Evolutionary conservation across 2,797 vertebrate species (phyloP), one percentile per base, ranked within the genome.

Genomic region (Aulostomus chinensis): DNA sequence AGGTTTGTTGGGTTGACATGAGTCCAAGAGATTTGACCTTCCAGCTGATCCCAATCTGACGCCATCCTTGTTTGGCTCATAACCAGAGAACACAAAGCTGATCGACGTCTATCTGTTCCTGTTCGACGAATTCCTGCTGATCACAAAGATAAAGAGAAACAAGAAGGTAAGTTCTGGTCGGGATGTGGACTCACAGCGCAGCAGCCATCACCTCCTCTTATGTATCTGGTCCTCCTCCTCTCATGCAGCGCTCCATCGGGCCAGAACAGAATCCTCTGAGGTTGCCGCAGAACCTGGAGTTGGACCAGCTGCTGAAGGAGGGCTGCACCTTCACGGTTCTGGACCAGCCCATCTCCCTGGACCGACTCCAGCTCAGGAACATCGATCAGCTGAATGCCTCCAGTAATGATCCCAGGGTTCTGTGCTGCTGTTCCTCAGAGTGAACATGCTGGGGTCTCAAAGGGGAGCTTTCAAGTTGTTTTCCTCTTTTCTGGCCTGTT

Each of bases 61-160:
- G 5, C 11, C 11, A 2, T 45, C 10, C 67, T 16, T 66, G 12
- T 65, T 24, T 24, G 31, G 4, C 37, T 71, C 15, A 14, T 47
- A 24, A 4, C 46, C 76, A 92, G 91, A 88, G 57, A 94, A 91
- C 49, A 79, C 93, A n/a, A 95, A 94, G 86, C 84, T 93, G 64
- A 76, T 91, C 4, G 93, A 95, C 0, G 90, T 93, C 42, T 94
- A 93, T 58, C 68, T 98, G 54, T 96, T 98, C 82, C 91, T 98
- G 60, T 98, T 96, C 3, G 84, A 95, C 13, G 94, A 96, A 85
- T 95, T 98, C 77, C 86, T 98, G 52, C 85, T 96, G 59, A 92
- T 97, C 78, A 96, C 92, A 14, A 97, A 95, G 91, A 91, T 90
- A 20, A 96, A 96, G 83, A 84, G 82, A 36, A 94, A 80, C 85